Conservation (phyloP, 2,888 invertebrate species). For the Pseudolycoriella hygida region DNA sequence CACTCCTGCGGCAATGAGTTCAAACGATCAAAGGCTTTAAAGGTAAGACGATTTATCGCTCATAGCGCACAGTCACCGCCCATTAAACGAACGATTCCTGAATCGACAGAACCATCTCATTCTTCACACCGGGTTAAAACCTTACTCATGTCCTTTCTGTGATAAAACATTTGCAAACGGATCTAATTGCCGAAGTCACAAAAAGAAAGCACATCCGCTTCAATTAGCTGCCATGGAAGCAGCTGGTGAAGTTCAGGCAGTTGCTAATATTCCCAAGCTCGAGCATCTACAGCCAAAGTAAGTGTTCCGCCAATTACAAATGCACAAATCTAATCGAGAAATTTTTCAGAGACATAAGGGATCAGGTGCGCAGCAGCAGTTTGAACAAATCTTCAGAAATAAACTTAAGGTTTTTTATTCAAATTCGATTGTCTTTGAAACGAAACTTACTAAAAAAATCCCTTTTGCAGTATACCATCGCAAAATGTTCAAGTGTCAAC, state of each 20-base stretch:
- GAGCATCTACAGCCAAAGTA: conserved; percentile 24
- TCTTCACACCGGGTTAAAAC: conserved; percentile 25
- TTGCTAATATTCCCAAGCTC: conserved; percentile 22
- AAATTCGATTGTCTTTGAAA: too few relatives aligned
- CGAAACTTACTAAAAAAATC: too few relatives aligned
- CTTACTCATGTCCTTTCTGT: conserved; percentile 27
- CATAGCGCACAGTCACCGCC: too few relatives aligned
- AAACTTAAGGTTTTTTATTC: too few relatives aligned
- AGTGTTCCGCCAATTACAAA: conserved; percentile 7
- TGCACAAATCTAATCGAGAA: too few relatives aligned
- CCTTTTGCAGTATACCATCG: too few relatives aligned
- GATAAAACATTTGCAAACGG: conserved; percentile 27
- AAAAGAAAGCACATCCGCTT: conserved; percentile 24
- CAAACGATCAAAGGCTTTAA: conserved; percentile 23
- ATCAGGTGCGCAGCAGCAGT: too few relatives aligned
- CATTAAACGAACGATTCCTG: too few relatives aligned
- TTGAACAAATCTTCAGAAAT: too few relatives aligned
- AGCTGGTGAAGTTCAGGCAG: conserved; percentile 17
- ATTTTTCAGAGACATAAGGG: too few relatives aligned
- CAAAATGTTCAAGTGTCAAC: too few relatives aligned
- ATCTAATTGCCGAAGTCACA: conserved; percentile 28
- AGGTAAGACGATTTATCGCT: too few relatives aligned
- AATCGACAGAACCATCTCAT: conserved; percentile 27
- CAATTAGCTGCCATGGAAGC: conserved; percentile 27
- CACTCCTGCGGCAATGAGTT: conserved; percentile 24